These are phyloP conservation scores for Cotesia glomerata DNA, from an alignment of 1,140 invertebrate genomes.

Conservation along the genomic window DNA sequence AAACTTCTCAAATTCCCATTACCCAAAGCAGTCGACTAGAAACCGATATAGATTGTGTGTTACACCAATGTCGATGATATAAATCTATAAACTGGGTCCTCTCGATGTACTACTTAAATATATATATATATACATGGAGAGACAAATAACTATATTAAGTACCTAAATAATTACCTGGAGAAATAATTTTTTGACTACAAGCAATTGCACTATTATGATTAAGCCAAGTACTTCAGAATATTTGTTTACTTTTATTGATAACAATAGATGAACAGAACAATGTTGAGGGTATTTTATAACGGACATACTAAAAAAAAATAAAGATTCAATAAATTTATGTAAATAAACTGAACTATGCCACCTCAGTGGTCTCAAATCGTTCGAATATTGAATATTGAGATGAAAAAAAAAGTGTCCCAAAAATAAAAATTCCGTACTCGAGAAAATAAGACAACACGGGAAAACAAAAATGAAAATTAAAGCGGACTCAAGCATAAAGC, in stretches of 20 bases:
- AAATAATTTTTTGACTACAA: too few relatives aligned
- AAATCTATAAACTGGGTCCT: background rate
- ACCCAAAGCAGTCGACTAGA: slow-evolving; percentile 54
- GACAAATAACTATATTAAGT: background rate
- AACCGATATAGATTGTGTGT: slow-evolving; percentile 50
- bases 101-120: background rate
- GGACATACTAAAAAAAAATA: background rate
- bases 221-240: too few relatives aligned
- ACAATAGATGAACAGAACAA: background rate
- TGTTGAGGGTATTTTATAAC: too few relatives aligned
- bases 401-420: background rate
- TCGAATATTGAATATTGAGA: too few relatives aligned
- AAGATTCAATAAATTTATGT: background rate
- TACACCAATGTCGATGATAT: background rate
- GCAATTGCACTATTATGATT: too few relatives aligned
- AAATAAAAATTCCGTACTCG: background rate
- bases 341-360: background rate
- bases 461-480: slow-evolving; percentile 29
- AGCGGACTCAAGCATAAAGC: slow-evolving; percentile 22
- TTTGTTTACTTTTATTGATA: too few relatives aligned
- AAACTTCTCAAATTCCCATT: slow-evolving; percentile 59
- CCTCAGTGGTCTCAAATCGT: background rate
- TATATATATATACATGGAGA: background rate
- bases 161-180: too few relatives aligned
- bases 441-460: slow-evolving; percentile 17